Conservation (phyloP, 2,113 vertebrate genomes). For the Synodontis membranacea region DNA sequence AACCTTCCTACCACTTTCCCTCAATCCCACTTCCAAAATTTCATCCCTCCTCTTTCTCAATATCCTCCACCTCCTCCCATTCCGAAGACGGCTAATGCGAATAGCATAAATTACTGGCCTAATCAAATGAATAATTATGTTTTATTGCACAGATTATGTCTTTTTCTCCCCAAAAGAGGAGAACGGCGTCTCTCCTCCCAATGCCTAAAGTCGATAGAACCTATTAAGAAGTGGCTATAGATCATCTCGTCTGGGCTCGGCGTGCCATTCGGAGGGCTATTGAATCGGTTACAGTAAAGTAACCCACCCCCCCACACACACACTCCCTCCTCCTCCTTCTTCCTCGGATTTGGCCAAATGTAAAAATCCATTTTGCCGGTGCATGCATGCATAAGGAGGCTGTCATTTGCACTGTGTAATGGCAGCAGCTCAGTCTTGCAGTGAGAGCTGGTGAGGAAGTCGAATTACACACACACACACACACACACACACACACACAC, state of each 20-base stretch:
- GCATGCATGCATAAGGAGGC: slow-evolving; percentile 75
- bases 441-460: slow-evolving; percentile 51
- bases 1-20: slow-evolving; percentile 14
- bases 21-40: slow-evolving; percentile 14
- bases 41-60: slow-evolving; percentile 23
- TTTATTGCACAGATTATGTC: slow-evolving; percentile 75
- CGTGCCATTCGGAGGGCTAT: slow-evolving; percentile 76
- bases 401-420: slow-evolving; percentile 70
- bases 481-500: background rate
- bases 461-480: background rate
- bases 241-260: slow-evolving; percentile 73
- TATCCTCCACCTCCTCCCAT: slow-evolving; percentile 20
- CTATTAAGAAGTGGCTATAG: slow-evolving; percentile 75
- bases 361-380: slow-evolving; percentile 73
- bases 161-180: slow-evolving; percentile 65
- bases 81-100: slow-evolving; percentile 46
- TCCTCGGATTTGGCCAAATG: slow-evolving; percentile 73
- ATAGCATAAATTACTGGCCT: slow-evolving; percentile 71
- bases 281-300: slow-evolving; percentile 82
- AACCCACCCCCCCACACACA: slow-evolving; percentile 56
- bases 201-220: slow-evolving; percentile 71
- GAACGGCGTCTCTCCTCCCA: slow-evolving; percentile 33
- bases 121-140: slow-evolving; percentile 77
- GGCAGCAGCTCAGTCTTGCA: slow-evolving; percentile 67
- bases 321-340: background rate